These are phyloP conservation scores for Oncorhynchus gorbuscha DNA, from an alignment of 2,113 vertebrate species.

Conservation along the genomic window DNA sequence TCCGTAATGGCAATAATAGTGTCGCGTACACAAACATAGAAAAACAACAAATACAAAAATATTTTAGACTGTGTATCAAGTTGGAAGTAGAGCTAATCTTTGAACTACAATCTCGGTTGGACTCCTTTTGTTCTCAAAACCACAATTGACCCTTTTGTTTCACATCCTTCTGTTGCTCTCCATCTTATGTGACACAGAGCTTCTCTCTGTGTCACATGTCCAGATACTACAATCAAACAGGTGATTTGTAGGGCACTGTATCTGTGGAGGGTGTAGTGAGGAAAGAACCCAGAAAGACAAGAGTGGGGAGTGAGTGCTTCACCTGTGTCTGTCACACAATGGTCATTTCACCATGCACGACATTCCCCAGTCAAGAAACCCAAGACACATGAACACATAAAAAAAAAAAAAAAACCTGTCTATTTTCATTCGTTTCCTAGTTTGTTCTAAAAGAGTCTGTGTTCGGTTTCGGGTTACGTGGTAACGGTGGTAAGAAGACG, in stretches of 20 bases:
- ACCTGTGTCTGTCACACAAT: too few relatives aligned
- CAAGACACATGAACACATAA: neutral
- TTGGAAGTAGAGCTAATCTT: conserved; percentile 57
- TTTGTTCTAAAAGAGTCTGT: neutral
- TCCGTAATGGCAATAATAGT: conserved; percentile 44
- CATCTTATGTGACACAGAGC: conserved; percentile 22
- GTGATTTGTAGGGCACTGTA: too few relatives aligned
- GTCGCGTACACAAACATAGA: conserved; percentile 59
- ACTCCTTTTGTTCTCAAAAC: conserved; percentile 10
- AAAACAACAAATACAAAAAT: conserved; percentile 66
- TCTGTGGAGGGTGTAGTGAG: too few relatives aligned
- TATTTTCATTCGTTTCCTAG: neutral
- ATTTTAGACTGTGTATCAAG: conserved; percentile 67
- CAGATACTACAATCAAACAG: too few relatives aligned
- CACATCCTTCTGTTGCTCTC: neutral
- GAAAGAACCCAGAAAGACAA: too few relatives aligned
- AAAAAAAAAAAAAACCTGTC: conserved; percentile 6
- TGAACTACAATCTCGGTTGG: conserved; percentile 53
- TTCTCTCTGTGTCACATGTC: neutral
- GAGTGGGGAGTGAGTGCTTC: too few relatives aligned
- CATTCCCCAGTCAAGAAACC: too few relatives aligned
- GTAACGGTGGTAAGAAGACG: neutral
- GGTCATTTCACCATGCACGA: too few relatives aligned
- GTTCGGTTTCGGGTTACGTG: neutral
- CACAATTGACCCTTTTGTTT: conserved; percentile 23